Evolutionary conservation across 2,888 invertebrate species (phyloP).

Genomic region (Tryphoninae sp.): DNA sequence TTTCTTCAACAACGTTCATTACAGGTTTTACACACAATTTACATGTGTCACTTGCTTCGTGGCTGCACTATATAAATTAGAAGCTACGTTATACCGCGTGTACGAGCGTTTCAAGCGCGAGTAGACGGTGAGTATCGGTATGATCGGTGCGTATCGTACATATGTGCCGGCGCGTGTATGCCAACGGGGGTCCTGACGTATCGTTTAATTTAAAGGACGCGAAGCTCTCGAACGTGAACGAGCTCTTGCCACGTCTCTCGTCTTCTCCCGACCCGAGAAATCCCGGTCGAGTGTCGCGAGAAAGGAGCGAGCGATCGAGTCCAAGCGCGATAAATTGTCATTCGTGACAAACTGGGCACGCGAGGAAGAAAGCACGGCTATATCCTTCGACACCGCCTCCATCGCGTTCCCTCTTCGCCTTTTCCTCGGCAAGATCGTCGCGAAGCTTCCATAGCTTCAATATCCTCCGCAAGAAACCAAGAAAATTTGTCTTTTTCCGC

Average conservation of each 20-base stretch:
- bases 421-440: constrained; percentile 21
- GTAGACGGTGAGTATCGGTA: constrained; percentile 14
- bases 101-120: neutral
- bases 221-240: constrained; percentile 42
- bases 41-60: constrained; percentile 33
- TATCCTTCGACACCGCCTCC: constrained; percentile 16
- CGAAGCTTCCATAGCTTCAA: neutral
- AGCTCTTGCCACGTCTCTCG: constrained; percentile 57
- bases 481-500: neutral
- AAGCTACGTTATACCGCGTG: constrained; percentile 22
- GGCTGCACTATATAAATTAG: constrained; percentile 56
- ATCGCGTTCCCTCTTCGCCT: constrained; percentile 18
- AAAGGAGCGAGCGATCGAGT: constrained; percentile 47
- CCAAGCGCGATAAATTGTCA: constrained; percentile 71
- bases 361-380: constrained; percentile 62
- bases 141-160: constrained; percentile 31
- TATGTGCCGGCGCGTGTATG: constrained; percentile 60
- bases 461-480: neutral
- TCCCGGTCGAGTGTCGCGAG: constrained; percentile 52
- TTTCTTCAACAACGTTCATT: constrained; percentile 14
- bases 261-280: constrained; percentile 62
- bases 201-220: constrained; percentile 62
- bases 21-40: constrained; percentile 37
- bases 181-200: constrained; percentile 61
- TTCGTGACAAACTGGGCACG: constrained; percentile 74